Evolutionary conservation across 2,888 invertebrate genomes (phyloP).

Genomic region (Leptopilina syphax): DNA sequence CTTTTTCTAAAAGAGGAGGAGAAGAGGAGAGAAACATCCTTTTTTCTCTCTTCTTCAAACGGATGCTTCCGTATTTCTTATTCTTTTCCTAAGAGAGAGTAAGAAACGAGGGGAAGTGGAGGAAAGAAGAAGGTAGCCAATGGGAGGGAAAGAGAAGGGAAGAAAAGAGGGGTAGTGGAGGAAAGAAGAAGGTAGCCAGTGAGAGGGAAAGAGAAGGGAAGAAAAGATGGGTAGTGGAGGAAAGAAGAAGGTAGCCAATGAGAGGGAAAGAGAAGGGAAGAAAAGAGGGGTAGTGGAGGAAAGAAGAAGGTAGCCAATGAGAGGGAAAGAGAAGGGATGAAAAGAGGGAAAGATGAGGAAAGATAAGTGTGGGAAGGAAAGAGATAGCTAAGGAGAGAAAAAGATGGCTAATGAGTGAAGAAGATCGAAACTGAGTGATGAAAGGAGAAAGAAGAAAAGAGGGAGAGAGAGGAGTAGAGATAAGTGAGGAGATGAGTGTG

Average conservation of each 20-base stretch:
- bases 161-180: neutral
- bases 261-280: too few species aligned
- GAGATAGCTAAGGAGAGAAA: constrained; percentile 33
- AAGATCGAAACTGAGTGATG: constrained; percentile 10
- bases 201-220: too few species aligned
- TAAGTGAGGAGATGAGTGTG: neutral
- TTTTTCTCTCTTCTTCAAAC: too few species aligned
- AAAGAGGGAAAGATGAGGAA: constrained; percentile 41
- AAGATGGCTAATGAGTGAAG: constrained; percentile 19
- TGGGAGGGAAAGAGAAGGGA: too few species aligned
- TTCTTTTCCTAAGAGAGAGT: too few species aligned
- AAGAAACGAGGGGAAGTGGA: neutral
- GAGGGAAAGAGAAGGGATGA: constrained; percentile 39
- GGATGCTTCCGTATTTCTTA: too few species aligned
- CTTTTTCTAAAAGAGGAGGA: too few species aligned
- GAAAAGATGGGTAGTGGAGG: neutral
- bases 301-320: constrained; percentile 15
- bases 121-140: neutral
- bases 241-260: constrained; percentile 1
- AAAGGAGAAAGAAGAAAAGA: neutral
- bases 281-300: neutral
- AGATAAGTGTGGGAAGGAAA: constrained; percentile 34
- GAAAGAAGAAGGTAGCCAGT: neutral
- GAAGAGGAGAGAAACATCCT: too few species aligned
- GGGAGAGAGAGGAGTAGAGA: neutral